Conservation (phyloP, 2,888 invertebrate genomes). For the Dorcus hopei region DNA sequence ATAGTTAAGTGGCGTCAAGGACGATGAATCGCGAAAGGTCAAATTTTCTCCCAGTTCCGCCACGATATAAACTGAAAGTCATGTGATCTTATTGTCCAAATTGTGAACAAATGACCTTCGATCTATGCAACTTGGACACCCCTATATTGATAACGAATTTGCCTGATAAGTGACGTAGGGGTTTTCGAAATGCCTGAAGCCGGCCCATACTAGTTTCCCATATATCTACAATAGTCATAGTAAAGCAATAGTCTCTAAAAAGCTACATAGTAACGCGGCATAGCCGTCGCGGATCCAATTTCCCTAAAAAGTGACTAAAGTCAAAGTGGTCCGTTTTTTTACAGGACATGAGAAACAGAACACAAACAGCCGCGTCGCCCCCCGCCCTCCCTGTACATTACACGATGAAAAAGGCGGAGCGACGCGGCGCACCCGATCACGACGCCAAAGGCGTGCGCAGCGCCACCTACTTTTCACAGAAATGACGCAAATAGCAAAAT, state of each 20-base stretch:
- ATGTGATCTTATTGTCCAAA: too few species aligned
- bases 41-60: too few species aligned
- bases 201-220: constrained; percentile 26
- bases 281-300: constrained; percentile 31
- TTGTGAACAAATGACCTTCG: too few species aligned
- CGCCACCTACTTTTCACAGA: constrained; percentile 17
- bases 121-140: too few species aligned
- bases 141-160: too few species aligned
- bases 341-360: background rate
- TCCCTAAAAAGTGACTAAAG: constrained; percentile 47
- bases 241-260: constrained; percentile 28
- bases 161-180: too few species aligned
- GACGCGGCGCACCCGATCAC: constrained; percentile 5
- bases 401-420: background rate
- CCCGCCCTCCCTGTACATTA: background rate
- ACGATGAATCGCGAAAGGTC: too few species aligned
- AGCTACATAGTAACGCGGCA: constrained; percentile 23
- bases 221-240: constrained; percentile 44
- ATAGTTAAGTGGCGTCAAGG: too few species aligned
- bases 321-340: background rate
- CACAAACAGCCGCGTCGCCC: background rate
- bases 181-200: too few species aligned
- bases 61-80: too few species aligned
- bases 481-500: constrained; percentile 31
- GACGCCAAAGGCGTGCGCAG: constrained; percentile 5